A percentile compares a stretch with the other conserved stretches of the same genome.
These are phyloP conservation scores for Gymnothorax javanicus DNA, from an alignment of 2,797 vertebrate species.

Conservation along the genomic window DNA sequence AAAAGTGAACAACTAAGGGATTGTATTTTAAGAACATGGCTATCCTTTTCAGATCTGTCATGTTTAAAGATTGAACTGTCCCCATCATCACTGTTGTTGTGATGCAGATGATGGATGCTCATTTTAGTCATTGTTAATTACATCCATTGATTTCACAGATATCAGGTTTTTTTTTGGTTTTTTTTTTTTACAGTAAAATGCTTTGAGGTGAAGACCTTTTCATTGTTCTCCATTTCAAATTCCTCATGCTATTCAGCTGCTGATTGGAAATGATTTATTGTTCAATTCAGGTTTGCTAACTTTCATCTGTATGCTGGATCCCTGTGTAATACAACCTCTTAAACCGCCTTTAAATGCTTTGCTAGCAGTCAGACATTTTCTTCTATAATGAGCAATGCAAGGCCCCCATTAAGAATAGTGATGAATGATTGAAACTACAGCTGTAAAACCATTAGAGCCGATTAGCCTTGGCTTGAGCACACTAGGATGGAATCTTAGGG, in stretches of 20 bases:
- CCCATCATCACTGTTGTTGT: not conserved
- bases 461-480: not conserved
- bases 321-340: not conserved
- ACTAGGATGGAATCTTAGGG: not conserved
- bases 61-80: not conserved
- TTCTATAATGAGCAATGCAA: not conserved
- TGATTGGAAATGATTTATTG: not conserved
- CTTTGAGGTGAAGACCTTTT: not conserved
- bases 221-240: not conserved
- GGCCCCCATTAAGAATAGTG: not conserved
- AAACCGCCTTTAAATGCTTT: not conserved
- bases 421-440: not conserved
- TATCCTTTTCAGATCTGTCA: not conserved
- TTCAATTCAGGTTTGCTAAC: not conserved
- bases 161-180: not conserved
- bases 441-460: not conserved
- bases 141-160: no score
- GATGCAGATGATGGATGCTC: not conserved
- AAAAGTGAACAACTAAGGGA: not conserved
- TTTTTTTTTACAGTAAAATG: not conserved
- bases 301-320: not conserved
- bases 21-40: not conserved
- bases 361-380: not conserved
- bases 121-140: no score
- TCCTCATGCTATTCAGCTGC: not conserved